Evolutionary conservation across 2,888 invertebrate species (phyloP).

Genomic region (Callyntrura sp.): DNA sequence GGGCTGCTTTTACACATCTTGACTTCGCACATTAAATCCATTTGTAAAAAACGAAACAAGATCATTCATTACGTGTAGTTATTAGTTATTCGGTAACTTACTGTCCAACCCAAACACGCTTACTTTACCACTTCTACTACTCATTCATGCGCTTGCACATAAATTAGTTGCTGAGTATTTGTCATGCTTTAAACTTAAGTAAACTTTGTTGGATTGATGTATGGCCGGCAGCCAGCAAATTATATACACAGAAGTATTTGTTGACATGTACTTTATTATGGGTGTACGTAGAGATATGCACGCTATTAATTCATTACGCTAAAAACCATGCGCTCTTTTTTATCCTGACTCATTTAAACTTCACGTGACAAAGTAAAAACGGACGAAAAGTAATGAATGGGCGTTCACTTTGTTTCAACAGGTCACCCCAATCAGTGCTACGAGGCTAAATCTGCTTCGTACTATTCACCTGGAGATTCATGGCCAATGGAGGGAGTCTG

Average conservation of each 20-base stretch:
- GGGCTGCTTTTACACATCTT: conserved; percentile 1
- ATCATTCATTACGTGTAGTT: conserved; percentile 21
- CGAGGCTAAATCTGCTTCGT: conserved; percentile 74
- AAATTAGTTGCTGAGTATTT: background rate
- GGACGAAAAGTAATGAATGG: conserved; percentile 1
- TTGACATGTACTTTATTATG: conserved; percentile 22
- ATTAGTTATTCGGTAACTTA: conserved; percentile 10
- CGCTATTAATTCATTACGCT: background rate
- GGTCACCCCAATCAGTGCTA: conserved; percentile 83
- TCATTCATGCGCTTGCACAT: background rate
- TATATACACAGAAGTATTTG: background rate
- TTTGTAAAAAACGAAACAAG: conserved; percentile 24
- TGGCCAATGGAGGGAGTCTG: conserved; percentile 81
- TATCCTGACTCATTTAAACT: background rate
- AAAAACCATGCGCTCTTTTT: background rate
- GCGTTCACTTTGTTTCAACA: conserved; percentile 58
- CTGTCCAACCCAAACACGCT: background rate
- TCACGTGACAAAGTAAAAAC: background rate
- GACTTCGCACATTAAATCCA: too few species aligned
- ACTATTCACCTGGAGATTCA: conserved; percentile 82
- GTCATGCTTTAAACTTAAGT: background rate
- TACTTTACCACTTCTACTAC: conserved; percentile 8
- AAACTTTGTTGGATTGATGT: background rate
- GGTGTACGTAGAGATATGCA: background rate
- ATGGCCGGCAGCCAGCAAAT: background rate